Conservation (phyloP, 2,113 vertebrate species). For the Daphoenositta chrysoptera region DNA sequence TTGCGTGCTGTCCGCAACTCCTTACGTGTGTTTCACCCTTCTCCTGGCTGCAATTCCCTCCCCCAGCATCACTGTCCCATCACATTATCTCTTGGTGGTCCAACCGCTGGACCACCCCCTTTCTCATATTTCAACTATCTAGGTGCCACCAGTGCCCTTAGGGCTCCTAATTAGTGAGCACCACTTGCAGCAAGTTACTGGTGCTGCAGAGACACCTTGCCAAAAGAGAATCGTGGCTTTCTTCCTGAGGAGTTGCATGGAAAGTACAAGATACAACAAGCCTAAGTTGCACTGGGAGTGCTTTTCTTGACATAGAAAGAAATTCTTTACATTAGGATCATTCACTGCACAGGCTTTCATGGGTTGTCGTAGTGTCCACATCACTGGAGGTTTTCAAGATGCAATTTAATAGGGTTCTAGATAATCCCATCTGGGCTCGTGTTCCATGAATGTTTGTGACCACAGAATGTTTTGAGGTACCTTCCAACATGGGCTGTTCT, state of each 20-base stretch:
- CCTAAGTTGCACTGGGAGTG: not conserved
- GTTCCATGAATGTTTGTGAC: not conserved
- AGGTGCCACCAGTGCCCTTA: not conserved
- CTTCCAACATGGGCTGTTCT: not conserved
- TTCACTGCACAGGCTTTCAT: not conserved
- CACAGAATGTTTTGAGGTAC: not conserved
- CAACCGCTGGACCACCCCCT: not conserved
- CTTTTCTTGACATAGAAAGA: not conserved
- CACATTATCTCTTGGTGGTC: not conserved
- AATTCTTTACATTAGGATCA: not conserved
- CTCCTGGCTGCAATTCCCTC: not conserved
- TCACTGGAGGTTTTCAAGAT: not conserved
- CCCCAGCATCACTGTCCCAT: fast-evolving
- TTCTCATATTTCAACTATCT: not conserved
- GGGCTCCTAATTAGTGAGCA: fast-evolving
- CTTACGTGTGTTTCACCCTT: not conserved
- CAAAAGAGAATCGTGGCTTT: not conserved
- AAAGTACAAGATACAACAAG: not conserved
- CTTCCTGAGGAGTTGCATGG: not conserved
- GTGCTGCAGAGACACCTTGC: not conserved
- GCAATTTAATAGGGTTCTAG: fast-evolving
- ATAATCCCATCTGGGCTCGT: not conserved
- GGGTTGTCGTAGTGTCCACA: not conserved
- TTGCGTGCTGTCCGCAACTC: not conserved
- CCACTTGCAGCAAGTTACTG: not conserved